Percentiles rank a stretch among this genome's conserved stretches.
Evolutionary conservation across 92 coral and sea anemone species (phyloP).

Genomic region (Blastomussa wellsi): DNA sequence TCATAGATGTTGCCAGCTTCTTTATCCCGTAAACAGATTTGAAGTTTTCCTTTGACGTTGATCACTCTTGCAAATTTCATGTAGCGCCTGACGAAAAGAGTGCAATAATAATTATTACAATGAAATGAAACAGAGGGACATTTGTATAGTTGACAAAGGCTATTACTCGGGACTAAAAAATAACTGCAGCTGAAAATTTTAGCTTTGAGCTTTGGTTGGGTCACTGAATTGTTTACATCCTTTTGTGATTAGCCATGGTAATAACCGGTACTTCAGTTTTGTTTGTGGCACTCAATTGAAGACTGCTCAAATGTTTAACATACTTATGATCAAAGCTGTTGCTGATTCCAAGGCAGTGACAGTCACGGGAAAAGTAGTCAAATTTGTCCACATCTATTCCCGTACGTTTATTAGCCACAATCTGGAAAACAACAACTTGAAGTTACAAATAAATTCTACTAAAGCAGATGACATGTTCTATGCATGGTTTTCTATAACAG

Average conservation of each 20-base stretch:
- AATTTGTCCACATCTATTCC: constrained; percentile 98
- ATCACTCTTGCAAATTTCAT: constrained; percentile 86
- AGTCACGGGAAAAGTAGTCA: constrained; percentile 96
- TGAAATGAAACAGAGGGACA: neutral
- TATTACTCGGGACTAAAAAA: neutral
- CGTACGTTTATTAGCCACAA: constrained; percentile 93
- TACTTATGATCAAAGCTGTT: constrained; percentile 92
- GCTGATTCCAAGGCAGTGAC: constrained; percentile 81
- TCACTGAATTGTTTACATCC: too few relatives aligned
- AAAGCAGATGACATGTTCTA: neutral
- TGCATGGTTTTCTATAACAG: too few relatives aligned
- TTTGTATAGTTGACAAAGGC: neutral
- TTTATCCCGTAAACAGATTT: constrained; percentile 93
- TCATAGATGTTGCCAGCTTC: constrained; percentile 94
- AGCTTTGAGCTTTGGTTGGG: too few relatives aligned
- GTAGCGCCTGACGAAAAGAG: constrained; percentile 62
- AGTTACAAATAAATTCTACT: neutral
- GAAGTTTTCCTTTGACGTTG: constrained; percentile 67
- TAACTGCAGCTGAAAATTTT: too few relatives aligned
- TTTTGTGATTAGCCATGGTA: too few relatives aligned
- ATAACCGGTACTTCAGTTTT: too few relatives aligned
- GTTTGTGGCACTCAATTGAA: too few relatives aligned
- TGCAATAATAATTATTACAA: neutral
- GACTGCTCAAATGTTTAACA: constrained; percentile 15
- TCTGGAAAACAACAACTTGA: constrained; percentile 49